Evolutionary conservation across 2,797 vertebrate species (phyloP), one percentile per base, ranked within the genome.

Genomic region (Gallinago solitaria): DNA sequence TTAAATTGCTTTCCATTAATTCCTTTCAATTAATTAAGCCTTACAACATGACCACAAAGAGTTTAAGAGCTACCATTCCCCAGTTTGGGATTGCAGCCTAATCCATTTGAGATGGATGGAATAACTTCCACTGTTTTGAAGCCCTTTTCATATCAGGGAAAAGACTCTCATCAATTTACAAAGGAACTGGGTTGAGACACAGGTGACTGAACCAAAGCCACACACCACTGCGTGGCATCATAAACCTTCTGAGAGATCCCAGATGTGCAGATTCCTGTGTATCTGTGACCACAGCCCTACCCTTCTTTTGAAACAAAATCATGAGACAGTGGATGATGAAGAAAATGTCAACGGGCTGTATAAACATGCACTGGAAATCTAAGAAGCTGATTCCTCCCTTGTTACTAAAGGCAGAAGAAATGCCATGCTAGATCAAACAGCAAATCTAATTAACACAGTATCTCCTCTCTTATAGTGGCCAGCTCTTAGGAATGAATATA

Each of bases 381-480:
- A 87, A 95, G 90, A 73, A 94, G 63, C n/a, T 73, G 92, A 67
- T 90, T 83, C 51, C 41, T 87, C 51, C 32, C 73, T 84, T 96
- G 63, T 37, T 63, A 59, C 63, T 96, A n/a, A 79, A 82, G 70
- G 80, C 77, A 90, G 78, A 85, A 91, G 41, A 87, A 14, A 21
- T 92, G 80, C 51, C 74, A 65, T 45, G 67, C 76, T 87, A 93
- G 74, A 92, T 93, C 88, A 93, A 91, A 93, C 74, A 91, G 70
- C 51, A 96, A 95, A 96, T 76, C 83, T 80, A 92, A 79, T 82
- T 93, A 94, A 79, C 88, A 78, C 87, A 86, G 61, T 39, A 86
- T 91, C 69, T 75, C 35, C 61, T 90, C 74, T 87, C 54, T 95
- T 65, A 51, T 23, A 73, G 80, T 69, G 90, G 47, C 50, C 65